Evolutionary conservation across 2,888 invertebrate genomes (phyloP).

Genomic region (Orchesella flavescens): DNA sequence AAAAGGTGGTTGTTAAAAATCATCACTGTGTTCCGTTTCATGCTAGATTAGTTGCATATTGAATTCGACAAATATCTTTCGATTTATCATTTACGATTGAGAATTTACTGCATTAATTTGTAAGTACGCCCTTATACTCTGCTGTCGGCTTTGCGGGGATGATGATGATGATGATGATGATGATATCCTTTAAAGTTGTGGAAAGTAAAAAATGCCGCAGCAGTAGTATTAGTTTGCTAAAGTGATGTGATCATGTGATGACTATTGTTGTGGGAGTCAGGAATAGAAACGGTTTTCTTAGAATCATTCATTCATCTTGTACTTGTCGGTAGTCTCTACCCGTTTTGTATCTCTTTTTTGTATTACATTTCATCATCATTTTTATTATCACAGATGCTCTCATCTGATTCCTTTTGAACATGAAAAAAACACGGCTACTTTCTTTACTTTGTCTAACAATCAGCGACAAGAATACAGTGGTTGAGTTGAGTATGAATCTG

Average conservation of each 20-base stretch:
- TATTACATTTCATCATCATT: conserved; percentile 28
- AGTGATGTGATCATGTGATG: background rate
- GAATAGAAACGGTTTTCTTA: conserved; percentile 7
- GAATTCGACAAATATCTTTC: background rate
- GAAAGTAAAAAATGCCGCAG: no score
- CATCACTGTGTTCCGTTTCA: no score
- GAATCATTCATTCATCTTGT: conserved; percentile 32
- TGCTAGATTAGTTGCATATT: no score
- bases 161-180: no score
- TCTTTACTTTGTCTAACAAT: conserved; percentile 24
- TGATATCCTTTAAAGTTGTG: no score
- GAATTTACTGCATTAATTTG: background rate
- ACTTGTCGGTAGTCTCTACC: conserved; percentile 28
- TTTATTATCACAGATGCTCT: conserved; percentile 31
- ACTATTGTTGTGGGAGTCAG: background rate
- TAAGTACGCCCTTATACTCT: background rate
- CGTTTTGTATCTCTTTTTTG: conserved; percentile 25
- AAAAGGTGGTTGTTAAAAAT: no score
- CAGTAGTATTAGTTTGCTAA: background rate
- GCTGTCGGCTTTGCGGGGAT: no score
- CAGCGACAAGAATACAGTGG: conserved; percentile 27
- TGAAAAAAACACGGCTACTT: conserved; percentile 21
- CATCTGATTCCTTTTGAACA: conserved; percentile 31
- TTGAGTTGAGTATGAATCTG: no score
- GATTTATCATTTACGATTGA: background rate